Base-by-base conservation (phyloP, 2,888 invertebrate genomes). In the Criorhina ranunculi region DNA sequence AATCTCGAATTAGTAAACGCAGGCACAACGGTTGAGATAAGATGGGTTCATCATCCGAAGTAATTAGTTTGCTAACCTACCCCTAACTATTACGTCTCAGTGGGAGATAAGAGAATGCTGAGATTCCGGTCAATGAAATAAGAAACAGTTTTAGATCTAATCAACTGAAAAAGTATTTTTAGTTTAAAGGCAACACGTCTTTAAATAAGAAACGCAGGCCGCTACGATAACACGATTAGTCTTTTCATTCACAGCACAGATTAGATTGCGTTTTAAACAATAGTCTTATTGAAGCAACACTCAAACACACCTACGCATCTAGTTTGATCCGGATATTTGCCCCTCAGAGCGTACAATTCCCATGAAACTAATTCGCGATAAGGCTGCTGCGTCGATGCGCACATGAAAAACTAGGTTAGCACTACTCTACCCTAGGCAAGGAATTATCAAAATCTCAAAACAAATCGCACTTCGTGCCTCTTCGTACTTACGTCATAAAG, bases 401-500 rank as follows among this genome's bases (percentile, higher is more conserved):
- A 53, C 29, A 31, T 37, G 8, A n/a, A 11, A 62, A 83, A 73
- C 82, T 83, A 78, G 82, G 82, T 78, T 73, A 82, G 60, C 17
- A 66, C 17, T 62, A 62, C 42, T 29, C 51, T 49, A 44, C 49
- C 59, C 49, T 55, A 42, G n/a, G 24, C 24, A 37, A 62, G 33
- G 37, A 55, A n/a, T 70, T 53, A 49, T 64, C 17, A 57, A 57
- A 17, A 5, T 8, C 6, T 11, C 15, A 51, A 46, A 8, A 11
- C 6, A 5, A 31, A 15, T 40, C 19, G 12, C 15, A 8, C 15
- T 37, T 15, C 15, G 9, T 69, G 89, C 89, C 88, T 87, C 15
- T 37, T 15, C 15, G 9, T 69, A 89, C 89, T 88, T 87, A 90
- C 90, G 88, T 90, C 88, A 75, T 88, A 88, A 83, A 88, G 88